Conservation (phyloP, 2,113 vertebrate genomes). For the Suricata suricatta region DNA sequence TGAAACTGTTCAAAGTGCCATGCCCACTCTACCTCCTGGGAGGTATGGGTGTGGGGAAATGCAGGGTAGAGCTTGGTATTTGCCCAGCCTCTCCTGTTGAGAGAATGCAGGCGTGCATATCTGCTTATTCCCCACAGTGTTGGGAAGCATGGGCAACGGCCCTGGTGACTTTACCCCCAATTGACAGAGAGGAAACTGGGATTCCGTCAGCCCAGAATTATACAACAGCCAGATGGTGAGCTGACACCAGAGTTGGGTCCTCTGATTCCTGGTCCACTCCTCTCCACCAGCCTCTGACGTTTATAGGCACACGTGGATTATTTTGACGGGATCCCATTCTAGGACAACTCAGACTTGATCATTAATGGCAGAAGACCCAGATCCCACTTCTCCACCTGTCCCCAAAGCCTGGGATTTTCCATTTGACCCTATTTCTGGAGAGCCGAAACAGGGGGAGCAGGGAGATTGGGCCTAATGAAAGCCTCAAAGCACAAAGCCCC, state of each 20-base stretch:
- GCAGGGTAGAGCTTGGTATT: background rate
- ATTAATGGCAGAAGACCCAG: background rate
- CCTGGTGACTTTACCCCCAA: background rate
- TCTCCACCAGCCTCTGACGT: background rate
- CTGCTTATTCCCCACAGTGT: background rate
- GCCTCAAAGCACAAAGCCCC: background rate
- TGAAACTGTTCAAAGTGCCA: background rate
- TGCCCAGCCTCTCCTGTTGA: background rate
- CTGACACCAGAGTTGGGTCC: background rate
- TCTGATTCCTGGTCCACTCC: background rate
- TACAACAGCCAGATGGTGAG: background rate
- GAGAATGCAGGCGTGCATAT: background rate
- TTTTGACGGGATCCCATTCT: background rate
- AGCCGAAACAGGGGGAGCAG: background rate
- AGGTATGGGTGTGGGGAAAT: background rate
- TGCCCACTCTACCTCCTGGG: background rate
- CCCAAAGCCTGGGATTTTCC: background rate
- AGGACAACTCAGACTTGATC: background rate
- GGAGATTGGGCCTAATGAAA: background rate
- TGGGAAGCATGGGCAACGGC: background rate
- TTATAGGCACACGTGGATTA: background rate
- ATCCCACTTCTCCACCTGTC: background rate
- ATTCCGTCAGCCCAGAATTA: background rate
- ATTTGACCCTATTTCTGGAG: conserved; percentile 40
- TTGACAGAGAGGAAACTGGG: background rate